These are phyloP conservation scores for Atrina japonica DNA, from an alignment of 2,888 invertebrate species.

Conservation along the genomic window DNA sequence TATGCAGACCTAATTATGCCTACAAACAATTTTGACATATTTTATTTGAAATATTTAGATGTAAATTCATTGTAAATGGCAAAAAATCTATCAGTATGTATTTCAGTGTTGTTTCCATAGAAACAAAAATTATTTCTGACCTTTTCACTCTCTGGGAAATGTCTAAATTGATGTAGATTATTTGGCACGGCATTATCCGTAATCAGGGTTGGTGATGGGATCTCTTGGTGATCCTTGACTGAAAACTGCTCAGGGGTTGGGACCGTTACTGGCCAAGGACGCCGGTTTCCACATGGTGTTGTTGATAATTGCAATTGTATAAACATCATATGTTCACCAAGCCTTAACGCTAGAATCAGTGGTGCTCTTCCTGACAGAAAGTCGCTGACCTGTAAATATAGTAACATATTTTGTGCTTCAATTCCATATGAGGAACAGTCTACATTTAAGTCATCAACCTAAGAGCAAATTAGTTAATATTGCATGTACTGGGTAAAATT, in stretches of 20 bases:
- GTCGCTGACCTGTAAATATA: constrained; percentile 88
- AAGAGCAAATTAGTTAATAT: no score
- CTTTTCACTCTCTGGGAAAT: constrained; percentile 26
- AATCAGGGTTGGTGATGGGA: constrained; percentile 38
- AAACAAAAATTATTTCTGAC: no score
- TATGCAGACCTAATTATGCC: no score
- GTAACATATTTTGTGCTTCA: background rate
- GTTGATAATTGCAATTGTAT: constrained; percentile 96
- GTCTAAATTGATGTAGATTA: constrained; percentile 20
- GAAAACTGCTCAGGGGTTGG: constrained; percentile 21
- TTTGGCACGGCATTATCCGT: constrained; percentile 17
- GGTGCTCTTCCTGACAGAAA: constrained; percentile 97
- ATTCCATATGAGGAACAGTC: background rate
- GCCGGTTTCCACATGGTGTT: constrained; percentile 48
- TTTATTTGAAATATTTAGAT: no score
- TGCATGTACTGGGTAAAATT: no score
- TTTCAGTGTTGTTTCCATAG: no score
- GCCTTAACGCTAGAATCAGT: constrained; percentile 94
- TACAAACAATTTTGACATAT: no score
- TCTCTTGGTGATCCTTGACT: constrained; percentile 38
- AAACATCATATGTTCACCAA: constrained; percentile 98
- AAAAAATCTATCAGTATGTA: no score
- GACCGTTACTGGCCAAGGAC: constrained; percentile 34
- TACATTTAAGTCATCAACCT: no score
- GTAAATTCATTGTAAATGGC: no score